A percentile compares a stretch with the other conserved stretches of the same genome.
Evolutionary conservation across 2,113 vertebrate species (phyloP).

Genomic region (Lethenteron camtschaticum): DNA sequence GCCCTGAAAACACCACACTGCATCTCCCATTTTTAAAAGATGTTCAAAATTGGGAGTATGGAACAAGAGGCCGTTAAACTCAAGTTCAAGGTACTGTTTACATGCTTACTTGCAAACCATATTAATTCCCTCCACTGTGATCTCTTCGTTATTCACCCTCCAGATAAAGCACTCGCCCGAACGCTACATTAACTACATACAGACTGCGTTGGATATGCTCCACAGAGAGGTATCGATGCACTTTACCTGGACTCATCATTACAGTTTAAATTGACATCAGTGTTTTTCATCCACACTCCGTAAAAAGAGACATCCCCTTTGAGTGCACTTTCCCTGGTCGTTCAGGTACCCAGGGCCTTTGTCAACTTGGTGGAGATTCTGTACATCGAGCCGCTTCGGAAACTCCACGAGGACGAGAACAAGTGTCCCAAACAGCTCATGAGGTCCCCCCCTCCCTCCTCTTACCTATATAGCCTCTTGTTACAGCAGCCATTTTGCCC

Average conservation of each 20-base stretch:
- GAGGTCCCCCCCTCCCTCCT: no score
- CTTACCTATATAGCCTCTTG: no score
- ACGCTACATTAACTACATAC: constrained; percentile 38
- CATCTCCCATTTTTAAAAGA: no score
- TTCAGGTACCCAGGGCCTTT: constrained; percentile 50
- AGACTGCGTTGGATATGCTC: constrained; percentile 41
- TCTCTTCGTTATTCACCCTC: neutral
- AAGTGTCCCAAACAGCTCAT: no score
- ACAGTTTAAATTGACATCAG: constrained; percentile 12
- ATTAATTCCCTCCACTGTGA: neutral
- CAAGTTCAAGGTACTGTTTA: neutral
- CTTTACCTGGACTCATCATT: constrained; percentile 11
- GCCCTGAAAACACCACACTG: no score
- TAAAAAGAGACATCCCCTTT: constrained; percentile 9
- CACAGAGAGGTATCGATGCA: constrained; percentile 37
- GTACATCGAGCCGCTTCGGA: constrained; percentile 34
- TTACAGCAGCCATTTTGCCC: no score
- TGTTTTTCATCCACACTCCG: constrained; percentile 15
- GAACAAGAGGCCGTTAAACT: neutral
- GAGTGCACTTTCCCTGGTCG: constrained; percentile 12
- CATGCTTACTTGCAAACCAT: neutral
- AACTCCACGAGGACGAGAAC: constrained; percentile 11
- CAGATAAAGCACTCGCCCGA: constrained; percentile 30
- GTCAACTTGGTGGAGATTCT: constrained; percentile 48
- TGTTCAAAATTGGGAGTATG: neutral